A percentile compares a stretch with the other conserved stretches of the same genome.
Evolutionary conservation across 2,113 vertebrate genomes (phyloP).

Genomic region (Puntigrus tetrazona): DNA sequence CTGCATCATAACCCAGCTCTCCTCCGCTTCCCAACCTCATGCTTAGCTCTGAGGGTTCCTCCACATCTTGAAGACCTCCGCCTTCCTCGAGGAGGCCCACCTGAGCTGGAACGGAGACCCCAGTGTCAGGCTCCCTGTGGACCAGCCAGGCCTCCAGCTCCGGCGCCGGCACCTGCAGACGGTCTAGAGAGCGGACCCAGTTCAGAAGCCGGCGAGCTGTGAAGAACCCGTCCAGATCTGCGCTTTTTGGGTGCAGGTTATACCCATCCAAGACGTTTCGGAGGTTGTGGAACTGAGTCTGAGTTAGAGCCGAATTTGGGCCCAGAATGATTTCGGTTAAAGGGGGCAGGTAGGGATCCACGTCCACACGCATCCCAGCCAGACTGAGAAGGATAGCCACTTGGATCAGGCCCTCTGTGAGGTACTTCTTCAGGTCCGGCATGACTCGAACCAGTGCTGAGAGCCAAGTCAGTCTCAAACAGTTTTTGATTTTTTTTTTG

Average conservation of each 20-base stretch:
- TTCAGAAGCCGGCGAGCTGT: constrained; percentile 81
- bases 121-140: constrained; percentile 82
- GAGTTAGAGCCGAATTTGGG: constrained; percentile 85
- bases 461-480: not conserved
- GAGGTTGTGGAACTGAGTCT: constrained; percentile 88
- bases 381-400: constrained; percentile 94
- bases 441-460: constrained; percentile 17
- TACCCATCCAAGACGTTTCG: constrained; percentile 82
- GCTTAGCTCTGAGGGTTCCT: constrained; percentile 40
- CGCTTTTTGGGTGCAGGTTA: constrained; percentile 84
- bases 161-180: constrained; percentile 83
- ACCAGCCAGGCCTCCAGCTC: constrained; percentile 91
- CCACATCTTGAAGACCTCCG: constrained; percentile 67
- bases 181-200: constrained; percentile 85
- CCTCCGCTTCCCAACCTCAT: constrained; percentile 60
- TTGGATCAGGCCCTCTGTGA: constrained; percentile 95
- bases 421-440: constrained; percentile 92
- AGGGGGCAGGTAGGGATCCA: constrained; percentile 86
- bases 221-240: constrained; percentile 86
- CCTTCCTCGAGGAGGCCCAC: constrained; percentile 72
- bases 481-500: not conserved
- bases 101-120: constrained; percentile 74
- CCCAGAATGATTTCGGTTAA: constrained; percentile 86
- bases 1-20: constrained; percentile 72
- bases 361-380: constrained; percentile 85